Evolutionary conservation across 1,140 invertebrate species (phyloP).

Genomic region (Metaphire vulgaris): DNA sequence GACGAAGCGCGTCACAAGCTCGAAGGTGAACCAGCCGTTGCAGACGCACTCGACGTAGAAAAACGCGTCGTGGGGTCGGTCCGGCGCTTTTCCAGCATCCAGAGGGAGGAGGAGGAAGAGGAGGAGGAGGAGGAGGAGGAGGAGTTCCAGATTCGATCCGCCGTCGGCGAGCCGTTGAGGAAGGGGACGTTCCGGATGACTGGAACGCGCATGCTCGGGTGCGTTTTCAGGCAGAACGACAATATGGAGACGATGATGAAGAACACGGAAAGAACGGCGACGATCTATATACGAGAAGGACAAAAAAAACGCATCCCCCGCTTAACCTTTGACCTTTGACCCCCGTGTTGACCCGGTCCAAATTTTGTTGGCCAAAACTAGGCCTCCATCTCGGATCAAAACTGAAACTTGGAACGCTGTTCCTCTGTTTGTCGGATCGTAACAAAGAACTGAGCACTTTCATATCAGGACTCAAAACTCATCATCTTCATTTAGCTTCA

Average conservation of each 20-base stretch:
- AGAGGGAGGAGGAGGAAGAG: conserved; percentile 32
- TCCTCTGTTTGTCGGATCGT: too few relatives aligned
- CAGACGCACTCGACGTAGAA: conserved; percentile 87
- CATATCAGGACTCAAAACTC: too few relatives aligned
- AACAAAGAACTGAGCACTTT: too few relatives aligned
- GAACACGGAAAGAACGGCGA: conserved; percentile 79
- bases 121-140: not conserved
- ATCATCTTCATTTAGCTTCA: too few relatives aligned
- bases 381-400: too few relatives aligned
- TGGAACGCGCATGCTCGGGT: conserved; percentile 77
- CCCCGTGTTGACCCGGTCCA: too few relatives aligned
- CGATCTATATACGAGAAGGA: conserved; percentile 57
- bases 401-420: too few relatives aligned
- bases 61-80: conserved; percentile 84
- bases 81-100: conserved; percentile 82
- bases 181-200: conserved; percentile 78
- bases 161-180: not conserved
- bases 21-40: conserved; percentile 93
- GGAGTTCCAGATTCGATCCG: not conserved
- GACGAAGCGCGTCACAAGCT: conserved; percentile 76
- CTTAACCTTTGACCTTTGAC: too few relatives aligned
- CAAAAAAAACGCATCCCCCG: too few relatives aligned
- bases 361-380: too few relatives aligned
- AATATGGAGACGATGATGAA: conserved; percentile 87
- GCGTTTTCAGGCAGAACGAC: conserved; percentile 89